Base-by-base conservation (phyloP, 2,888 invertebrate species). In the Pristionchus entomophagus region DNA sequence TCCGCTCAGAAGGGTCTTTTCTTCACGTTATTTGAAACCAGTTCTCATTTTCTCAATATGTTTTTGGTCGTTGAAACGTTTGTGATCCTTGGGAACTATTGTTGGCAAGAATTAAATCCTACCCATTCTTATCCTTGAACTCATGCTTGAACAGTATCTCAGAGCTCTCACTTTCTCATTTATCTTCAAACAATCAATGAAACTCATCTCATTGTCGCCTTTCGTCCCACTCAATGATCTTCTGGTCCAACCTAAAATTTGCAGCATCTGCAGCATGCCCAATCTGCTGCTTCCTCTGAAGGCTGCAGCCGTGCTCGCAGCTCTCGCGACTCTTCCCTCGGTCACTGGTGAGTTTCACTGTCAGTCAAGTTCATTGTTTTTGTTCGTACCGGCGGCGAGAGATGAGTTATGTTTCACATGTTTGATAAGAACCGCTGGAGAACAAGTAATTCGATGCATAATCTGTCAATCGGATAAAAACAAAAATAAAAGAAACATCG, bases 331-430 rank as follows among this genome's bases (percentile, higher is more conserved):
- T 5, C 45, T 73, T 0, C 73, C 73, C 0, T 73, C 73, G 0
- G 73, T 73, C 38, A 73, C 73, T 10, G 73, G 73, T 45, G 22
- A 26, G 56, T n/a, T n/a, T n/a, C n/a, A n/a, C n/a, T n/a, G n/a
- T n/a, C n/a, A n/a, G n/a, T n/a, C n/a, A n/a, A n/a, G n/a, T 59
- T 59, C 10, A 59, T n/a, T n/a, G 22, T 14, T n/a, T n/a, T 12
- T n/a, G 6, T 59, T 59, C 29, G 0, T 29, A 26, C 29, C n/a
- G 29, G 29, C 0, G 59, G n/a, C n/a, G n/a, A n/a, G n/a, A 29
- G 26, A n/a, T 4, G 3, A 12, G n/a, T 14, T 69, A 35, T 4
- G 65, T 38, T 35, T 69, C 32, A 38, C n/a, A 8, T 14, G 14
- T 59, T 26, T 51, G 12, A 51, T 5, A 51, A 0, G 22, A 12